Evolutionary conservation across 2,888 invertebrate species (phyloP), one percentile per base, ranked within the genome.

Genomic region (Eumacrocentrus americanus): DNA sequence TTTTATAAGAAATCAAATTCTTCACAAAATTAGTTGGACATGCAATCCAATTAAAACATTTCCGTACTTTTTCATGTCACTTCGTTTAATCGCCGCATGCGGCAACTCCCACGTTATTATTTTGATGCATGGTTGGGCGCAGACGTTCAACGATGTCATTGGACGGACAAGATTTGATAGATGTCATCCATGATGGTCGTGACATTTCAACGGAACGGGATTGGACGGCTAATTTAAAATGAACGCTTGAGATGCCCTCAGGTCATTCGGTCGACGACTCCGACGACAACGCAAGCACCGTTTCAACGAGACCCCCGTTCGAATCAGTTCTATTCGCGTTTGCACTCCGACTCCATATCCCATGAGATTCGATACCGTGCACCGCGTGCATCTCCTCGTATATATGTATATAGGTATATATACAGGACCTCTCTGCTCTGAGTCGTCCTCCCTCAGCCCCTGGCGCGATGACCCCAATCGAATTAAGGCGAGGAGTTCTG

Each of bases 401-500:
- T 38, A 22, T 22, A 9, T 34, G n/a, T 38, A 16, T 18, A 37
- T 35, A n/a, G n/a, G n/a, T n/a, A 18, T 51, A 34, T 37, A 51
- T 38, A 25, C 14, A 11, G 23, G 22, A 9, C 42, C 42, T n/a
- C 25, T n/a, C 35, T 9, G 18, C 34, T 25, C 29, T 61, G 58
- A 51, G 60, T 53, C 55, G 60, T 51, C 42, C 50, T 22, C 20
- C n/a, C 35, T 22, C n/a, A 38, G 22, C 18, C 34, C 40, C 35
- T 44, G 11, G 50, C 50, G 47, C 65, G 64, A 70, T 66, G 70
- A 67, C 67, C 65, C 64, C 64, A 56, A 67, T 63, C 68, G 66
- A 65, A 69, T 70, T 70, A 70, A 65, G 64, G 61, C 59, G 60
- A 68, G 64, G 60, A 66, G 60, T 64, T 68, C 58, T 47, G 12